phyloP scores from a whole-genome alignment of 2,888 invertebrate genomes.

The Cephus runcator region DNA sequence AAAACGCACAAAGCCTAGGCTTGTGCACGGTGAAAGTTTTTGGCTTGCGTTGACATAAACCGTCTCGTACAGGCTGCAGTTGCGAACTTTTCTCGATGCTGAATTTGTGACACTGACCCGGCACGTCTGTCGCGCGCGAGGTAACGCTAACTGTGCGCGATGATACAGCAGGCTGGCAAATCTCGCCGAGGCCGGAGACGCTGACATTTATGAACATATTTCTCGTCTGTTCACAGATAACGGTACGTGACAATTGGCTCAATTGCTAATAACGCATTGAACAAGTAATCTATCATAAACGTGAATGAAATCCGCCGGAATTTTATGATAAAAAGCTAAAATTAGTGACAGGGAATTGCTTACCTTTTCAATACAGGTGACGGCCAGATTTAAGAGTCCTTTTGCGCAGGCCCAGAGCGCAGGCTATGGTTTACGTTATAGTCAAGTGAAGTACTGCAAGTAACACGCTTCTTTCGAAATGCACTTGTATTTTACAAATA shows the following conservation, averaged over 20 bases:
- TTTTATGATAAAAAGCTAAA: conserved; percentile 31
- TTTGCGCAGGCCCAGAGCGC: conserved; percentile 63
- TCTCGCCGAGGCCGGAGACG: conserved; percentile 36
- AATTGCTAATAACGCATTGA: conserved; percentile 6
- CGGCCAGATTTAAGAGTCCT: conserved; percentile 67
- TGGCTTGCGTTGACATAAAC: conserved; percentile 36
- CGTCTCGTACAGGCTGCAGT: neutral
- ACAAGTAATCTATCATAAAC: conserved; percentile 5
- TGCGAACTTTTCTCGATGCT: neutral
- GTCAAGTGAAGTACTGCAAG: conserved; percentile 30
- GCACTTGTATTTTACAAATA: neutral
- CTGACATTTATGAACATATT: conserved; percentile 46
- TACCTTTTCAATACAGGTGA: conserved; percentile 71
- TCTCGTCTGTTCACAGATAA: conserved; percentile 25
- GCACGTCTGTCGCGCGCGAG: conserved; percentile 16
- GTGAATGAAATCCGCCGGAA: conserved; percentile 24
- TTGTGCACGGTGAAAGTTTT: conserved; percentile 39
- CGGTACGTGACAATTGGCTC: conserved; percentile 44
- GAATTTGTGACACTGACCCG: neutral
- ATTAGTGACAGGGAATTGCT: conserved; percentile 61
- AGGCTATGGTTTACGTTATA: conserved; percentile 36
- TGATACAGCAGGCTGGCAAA: conserved; percentile 41
- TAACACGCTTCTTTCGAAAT: neutral
- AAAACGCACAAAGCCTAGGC: conserved; percentile 8
- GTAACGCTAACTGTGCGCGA: conserved; percentile 19